phyloP scores from a whole-genome alignment of 2,113 vertebrate genomes.

The Alligator mississippiensis region DNA sequence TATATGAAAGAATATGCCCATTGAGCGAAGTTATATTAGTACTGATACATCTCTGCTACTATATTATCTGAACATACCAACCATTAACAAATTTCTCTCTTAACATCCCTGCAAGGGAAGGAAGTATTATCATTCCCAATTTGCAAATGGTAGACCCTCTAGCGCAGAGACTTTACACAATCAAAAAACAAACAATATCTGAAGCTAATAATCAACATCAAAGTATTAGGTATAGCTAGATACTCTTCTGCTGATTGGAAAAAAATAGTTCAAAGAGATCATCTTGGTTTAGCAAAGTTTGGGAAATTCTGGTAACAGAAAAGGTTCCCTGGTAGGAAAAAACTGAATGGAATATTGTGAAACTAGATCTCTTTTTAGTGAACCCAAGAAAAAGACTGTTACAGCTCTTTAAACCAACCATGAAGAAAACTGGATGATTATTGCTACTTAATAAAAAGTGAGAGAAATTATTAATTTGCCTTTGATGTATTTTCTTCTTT shows the following conservation, averaged over 20 bases:
- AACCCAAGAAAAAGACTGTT: neutral
- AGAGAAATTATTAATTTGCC: neutral
- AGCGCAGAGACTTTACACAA: neutral
- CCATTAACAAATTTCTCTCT: neutral
- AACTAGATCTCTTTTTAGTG: neutral
- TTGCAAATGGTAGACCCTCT: neutral
- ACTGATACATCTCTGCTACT: accelerated
- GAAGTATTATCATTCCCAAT: neutral
- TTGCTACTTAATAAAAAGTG: neutral
- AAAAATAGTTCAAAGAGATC: neutral
- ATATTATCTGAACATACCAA: neutral
- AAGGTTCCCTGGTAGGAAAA: neutral
- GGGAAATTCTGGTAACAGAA: neutral
- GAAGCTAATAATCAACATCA: neutral
- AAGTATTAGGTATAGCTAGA: neutral
- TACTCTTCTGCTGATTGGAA: neutral
- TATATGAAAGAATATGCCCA: neutral
- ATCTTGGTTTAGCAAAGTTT: neutral
- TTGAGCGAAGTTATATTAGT: neutral
- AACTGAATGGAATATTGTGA: neutral
- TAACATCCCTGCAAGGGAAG: neutral
- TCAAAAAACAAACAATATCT: neutral
- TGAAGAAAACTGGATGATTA: neutral
- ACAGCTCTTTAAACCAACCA: neutral
- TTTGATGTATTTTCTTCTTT: neutral